Evolutionary conservation across 2,797 vertebrate genomes (phyloP), one percentile per base, ranked within the genome.

Genomic region (Hoplostethus mediterraneus): DNA sequence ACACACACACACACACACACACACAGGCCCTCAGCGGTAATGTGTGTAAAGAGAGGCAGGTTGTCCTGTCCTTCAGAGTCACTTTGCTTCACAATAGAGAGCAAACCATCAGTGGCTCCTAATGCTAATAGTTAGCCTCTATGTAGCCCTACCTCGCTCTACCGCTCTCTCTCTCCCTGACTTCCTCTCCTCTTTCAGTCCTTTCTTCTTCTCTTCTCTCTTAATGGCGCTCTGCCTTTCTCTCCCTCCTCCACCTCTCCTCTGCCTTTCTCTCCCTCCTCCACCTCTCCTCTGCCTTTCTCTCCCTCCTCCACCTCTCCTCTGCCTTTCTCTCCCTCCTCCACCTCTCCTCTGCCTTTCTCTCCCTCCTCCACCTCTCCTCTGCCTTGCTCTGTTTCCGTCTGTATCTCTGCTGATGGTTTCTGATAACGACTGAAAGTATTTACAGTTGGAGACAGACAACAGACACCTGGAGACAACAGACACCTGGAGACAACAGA

Each of bases 61-160:
- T 47, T 6, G 56, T 56, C 40, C 62, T 72, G 83, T 82, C 84
- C 82, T 89, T 89, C 84, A 83, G 62, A 86, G 71, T 85, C 82
- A 82, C 85, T 87, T 78, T 80, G 67, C 74, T 68, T 55, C 55
- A 79, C 77, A 78, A 84, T 68, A 63, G 67, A 65, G 63, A 65
- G 14, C 31, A 8, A 40, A 45, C 65, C 44, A 40, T 62, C 59
- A 48, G 59, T 48, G 6, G 17, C 48, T 17, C 9, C 16, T 21
- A n/a, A 47, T 47, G 58, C 40, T 60, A 60, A 60, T 60, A 40
- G 58, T 10, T 53, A 28, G 10, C 30, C 60, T 33, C n/a, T 5
- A 6, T 45, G 6, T 21, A 28, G 0, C 54, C 6, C 40, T 38
- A 9, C 13, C 61, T 38, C 55, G 5, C 54, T 57, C 31, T 38